phyloP scores from a whole-genome alignment of 2,888 invertebrate species.

The Sepiola atlantica region DNA sequence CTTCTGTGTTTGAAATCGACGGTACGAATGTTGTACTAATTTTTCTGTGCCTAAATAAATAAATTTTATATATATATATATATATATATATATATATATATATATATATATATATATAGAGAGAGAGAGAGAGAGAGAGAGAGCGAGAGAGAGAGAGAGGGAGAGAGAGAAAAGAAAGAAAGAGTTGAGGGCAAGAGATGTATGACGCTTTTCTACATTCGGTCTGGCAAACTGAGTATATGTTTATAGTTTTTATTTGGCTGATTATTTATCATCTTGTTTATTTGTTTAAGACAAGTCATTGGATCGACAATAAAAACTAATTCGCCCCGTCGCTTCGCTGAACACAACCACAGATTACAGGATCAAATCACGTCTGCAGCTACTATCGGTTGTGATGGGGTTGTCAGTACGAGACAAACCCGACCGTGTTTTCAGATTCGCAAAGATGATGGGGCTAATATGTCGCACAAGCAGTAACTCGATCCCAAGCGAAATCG shows the following conservation, averaged over 20 bases:
- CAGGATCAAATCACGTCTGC: background rate
- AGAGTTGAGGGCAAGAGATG: too few species aligned
- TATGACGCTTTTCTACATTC: background rate
- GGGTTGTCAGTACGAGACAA: background rate
- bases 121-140: too few species aligned
- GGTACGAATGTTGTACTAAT: too few species aligned
- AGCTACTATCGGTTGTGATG: background rate
- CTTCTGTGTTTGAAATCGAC: too few species aligned
- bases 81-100: background rate
- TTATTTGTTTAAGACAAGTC: background rate
- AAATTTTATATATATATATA: too few species aligned
- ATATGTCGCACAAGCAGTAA: background rate
- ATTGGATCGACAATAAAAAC: slow-evolving; percentile 19
- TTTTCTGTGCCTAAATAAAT: too few species aligned
- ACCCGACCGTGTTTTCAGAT: background rate
- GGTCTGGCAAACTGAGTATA: background rate
- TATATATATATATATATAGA: background rate
- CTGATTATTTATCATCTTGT: background rate
- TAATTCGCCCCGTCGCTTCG: background rate
- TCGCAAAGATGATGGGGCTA: background rate
- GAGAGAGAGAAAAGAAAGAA: too few species aligned
- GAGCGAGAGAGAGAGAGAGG: too few species aligned
- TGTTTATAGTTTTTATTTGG: background rate
- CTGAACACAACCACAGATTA: background rate
- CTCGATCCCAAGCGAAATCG: background rate